Base-by-base conservation (phyloP, 2,113 vertebrate species). In the Cercocebus atys region DNA sequence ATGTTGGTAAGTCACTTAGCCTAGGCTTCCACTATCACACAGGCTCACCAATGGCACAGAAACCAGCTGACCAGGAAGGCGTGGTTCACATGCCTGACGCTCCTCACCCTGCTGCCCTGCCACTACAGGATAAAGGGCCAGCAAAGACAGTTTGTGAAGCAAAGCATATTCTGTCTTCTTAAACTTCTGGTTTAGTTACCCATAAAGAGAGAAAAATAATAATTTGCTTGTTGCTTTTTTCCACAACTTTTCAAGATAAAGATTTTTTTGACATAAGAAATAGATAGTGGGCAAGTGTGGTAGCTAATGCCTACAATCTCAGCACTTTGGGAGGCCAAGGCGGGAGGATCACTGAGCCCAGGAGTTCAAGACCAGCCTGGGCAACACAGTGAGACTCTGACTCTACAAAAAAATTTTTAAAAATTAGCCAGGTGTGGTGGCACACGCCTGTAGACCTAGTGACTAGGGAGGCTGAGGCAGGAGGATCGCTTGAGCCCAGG, bases 71-170 rank as follows among this genome's bases (percentile, higher is more conserved):
- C n/a, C 40, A 9, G 40, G 47, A n/a, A 2, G 16, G 40, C 25
- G 8, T 11, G 3, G 2, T 10, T 52, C 4, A 9, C 13, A 47
- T 14, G 40, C 22, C 75, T 13, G 0, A 1, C 16, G 27, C 18
- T 50, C n/a, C 73, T 25, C 12, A 2, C 2, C 83, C 72, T 50
- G 27, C 40, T 16, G 35, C 30, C 16, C 22, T 3, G 38, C 9
- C 47, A 68, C 2, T 0, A 1, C 27, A 1, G 0, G 32, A 23
- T 1, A 22, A 55, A n/a, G 50, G n/a, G 8, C n/a, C 64, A 30
- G 13, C 66, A 35, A 25, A 79, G 14, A 32, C 57, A 55, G 52
- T 27, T 0, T 47, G 55, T 5, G 23, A 89, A 94, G 72, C 38
- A 93, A 94, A 79, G 40, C 43, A 43, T 30, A 5, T 35, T 75